Base-by-base conservation (phyloP, 2,113 vertebrate genomes). In the Diadophis punctatus region DNA sequence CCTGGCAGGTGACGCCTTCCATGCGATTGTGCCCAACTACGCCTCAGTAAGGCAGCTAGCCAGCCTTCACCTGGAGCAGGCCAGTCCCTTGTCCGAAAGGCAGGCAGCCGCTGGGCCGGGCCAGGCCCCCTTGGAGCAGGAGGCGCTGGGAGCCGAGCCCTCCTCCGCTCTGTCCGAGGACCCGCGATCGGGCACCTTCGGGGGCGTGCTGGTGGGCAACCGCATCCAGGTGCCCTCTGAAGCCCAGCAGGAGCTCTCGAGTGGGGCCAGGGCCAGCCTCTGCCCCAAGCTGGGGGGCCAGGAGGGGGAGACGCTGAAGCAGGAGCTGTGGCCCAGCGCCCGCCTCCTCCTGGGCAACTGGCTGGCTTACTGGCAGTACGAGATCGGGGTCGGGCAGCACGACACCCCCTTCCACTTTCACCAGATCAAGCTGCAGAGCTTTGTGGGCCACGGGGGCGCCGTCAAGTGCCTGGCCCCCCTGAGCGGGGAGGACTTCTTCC, bases 351-450 rank as follows among this genome's bases (percentile, higher is more conserved):
- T 98, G 43, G 99, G 99, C 68, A 99, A 99, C 97, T 99, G 99
- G 99, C 96, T 99, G 96, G 99, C 99, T 0, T 99, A 99, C 96
- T 99, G 99, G 99, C 99, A 99, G 95, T 99, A 99, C 0, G 99
- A 99, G 97, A 99, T 99, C 0, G 99, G 99, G 1, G 98, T 99
- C 39, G 99, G 98, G 96, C 99, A 99, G 92, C 99, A 99, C 1
- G 99, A 99, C 5, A 97, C 98, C 5, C 98, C 98, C 96, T 99
- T 99, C 96, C 98, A 98, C 97, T 99, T 99, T 96, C 99, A 99
- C 96, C 99, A 99, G 97, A 99, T 99, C 95, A 98, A 98, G 94
- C 97, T 99, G 93, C 99, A 99, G 97, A 99, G 98, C 94, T 99
- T 99, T 93, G 96, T 98, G 12, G 99, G 99, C 93, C 99, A 99